Base-by-base conservation (phyloP, 2,113 vertebrate genomes). In the Nematolebias whitei region DNA sequence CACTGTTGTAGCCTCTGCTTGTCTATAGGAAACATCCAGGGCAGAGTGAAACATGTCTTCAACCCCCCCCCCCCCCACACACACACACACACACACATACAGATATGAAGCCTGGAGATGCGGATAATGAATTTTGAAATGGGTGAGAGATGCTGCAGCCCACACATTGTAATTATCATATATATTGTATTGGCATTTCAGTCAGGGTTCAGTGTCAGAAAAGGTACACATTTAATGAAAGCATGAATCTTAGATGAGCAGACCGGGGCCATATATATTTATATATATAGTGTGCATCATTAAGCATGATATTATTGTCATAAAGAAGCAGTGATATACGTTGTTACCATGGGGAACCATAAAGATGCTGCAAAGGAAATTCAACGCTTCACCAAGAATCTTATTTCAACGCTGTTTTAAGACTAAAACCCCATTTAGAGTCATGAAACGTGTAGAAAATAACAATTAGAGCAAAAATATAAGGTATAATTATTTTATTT, bases 91-190 rank as follows among this genome's bases (percentile, higher is more conserved):
- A 15, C 4, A 60, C 38, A 71, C 58, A 35, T 57, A 32, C 39
- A 57, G n/a, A 82, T 43, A 68, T 20, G 15, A 75, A 59, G 73
- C 61, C 20, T 39, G 50, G 10, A 58, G 57, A 35, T 35, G 26
- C 7, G 10, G 50, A 74, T 85, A 81, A 87, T 85, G 68, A 81
- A 75, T 54, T 29, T 86, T 78, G 75, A 85, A 78, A 76, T 73
- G 63, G 67, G 55, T 78, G 70, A 72, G 79, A 63, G 49, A 78
- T 78, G 56, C 75, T 48, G 12, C 71, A 64, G 50, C 70, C 67
- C 53, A 73, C 70, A 51, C 69, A 54, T 29, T 54, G 49, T 77
- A 69, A 89, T 92, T 88, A 90, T 69, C 82, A 90, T 88, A 89
- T 86, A 86, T 88, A 89, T 87, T 85, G 69, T 82, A 54, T 73